Evolutionary conservation across 2,888 invertebrate genomes (phyloP), one percentile per base, ranked within the genome.

Genomic region (Orgyia antiqua): DNA sequence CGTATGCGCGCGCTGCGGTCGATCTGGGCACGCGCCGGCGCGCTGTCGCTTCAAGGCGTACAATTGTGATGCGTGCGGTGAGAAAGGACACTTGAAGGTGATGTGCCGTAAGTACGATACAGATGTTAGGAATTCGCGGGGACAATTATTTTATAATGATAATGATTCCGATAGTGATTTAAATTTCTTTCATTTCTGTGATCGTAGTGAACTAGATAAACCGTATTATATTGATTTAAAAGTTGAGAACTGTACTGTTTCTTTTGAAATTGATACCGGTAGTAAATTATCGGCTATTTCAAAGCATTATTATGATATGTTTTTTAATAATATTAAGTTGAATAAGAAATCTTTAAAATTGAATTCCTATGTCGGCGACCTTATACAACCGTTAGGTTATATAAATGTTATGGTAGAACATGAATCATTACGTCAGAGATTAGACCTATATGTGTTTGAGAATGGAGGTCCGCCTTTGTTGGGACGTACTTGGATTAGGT

Each of bases 381-480:
- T 19, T 8, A 19, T 19, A 2, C 4, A 19, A n/a, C 4, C 19
- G 7, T 5, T 19, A 8, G 19, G 19, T 8, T 19, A 19, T n/a
- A 19, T 19, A 5, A 19, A 2, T 19, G 19, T 19, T 8, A 19
- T 2, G 2, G 19, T 19, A 19, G 7, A 2, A 5, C n/a, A 5
- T 8, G 7, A 8, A 5, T 5, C 4, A 7, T 8, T 5, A 19
- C n/a, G 19, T 7, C 4, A 5, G n/a, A 19, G n/a, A 19, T 8
- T 19, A 5, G 8, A 19, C 2, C n/a, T 19, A 8, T 19, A 8
- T 34, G 25, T 37, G 17, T 34, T 33, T 20, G 13, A 34, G 2
- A 29, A 24, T 18, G 38, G 37, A 4, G 37, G 37, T 1, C 35
- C 32, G 1, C 41, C 38, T 10, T 26, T 38, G 7, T 15, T 42